Evolutionary conservation across 2,888 invertebrate species (phyloP).

Genomic region (Mimas tiliae): DNA sequence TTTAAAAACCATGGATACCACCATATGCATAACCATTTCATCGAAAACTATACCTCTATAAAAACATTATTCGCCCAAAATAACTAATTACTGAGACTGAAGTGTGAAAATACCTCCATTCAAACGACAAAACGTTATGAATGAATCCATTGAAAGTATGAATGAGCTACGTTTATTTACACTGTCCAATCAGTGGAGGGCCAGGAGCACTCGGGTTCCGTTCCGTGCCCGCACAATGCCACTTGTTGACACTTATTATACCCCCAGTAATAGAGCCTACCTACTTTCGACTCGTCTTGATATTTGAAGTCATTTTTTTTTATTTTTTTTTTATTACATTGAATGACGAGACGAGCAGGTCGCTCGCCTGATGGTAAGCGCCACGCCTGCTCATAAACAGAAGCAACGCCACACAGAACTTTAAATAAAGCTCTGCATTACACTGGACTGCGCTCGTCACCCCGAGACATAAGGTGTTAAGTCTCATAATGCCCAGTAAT

Average conservation of each 20-base stretch:
- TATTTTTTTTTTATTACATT: no score
- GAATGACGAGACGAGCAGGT: no score
- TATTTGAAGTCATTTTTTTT: constrained; percentile 17
- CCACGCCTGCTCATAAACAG: no score
- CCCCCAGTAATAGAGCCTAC: neutral
- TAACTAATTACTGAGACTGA: neutral
- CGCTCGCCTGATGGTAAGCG: no score
- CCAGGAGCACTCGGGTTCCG: constrained; percentile 33
- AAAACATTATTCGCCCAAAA: neutral
- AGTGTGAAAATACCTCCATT: constrained; percentile 6
- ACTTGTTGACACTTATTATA: constrained; percentile 40
- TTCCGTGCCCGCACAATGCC: constrained; percentile 23
- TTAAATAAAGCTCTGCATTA: no score
- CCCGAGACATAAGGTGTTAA: no score
- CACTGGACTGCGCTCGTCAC: no score
- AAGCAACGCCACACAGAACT: no score
- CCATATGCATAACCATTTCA: neutral
- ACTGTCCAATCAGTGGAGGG: constrained; percentile 24
- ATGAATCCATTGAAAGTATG: constrained; percentile 13
- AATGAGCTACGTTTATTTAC: neutral
- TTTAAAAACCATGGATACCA: no score
- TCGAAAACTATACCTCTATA: neutral
- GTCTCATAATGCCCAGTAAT: no score
- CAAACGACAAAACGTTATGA: neutral
- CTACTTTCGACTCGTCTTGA: neutral